phyloP scores from a whole-genome alignment of 2,888 invertebrate genomes.

The Thymelicus acteon region DNA sequence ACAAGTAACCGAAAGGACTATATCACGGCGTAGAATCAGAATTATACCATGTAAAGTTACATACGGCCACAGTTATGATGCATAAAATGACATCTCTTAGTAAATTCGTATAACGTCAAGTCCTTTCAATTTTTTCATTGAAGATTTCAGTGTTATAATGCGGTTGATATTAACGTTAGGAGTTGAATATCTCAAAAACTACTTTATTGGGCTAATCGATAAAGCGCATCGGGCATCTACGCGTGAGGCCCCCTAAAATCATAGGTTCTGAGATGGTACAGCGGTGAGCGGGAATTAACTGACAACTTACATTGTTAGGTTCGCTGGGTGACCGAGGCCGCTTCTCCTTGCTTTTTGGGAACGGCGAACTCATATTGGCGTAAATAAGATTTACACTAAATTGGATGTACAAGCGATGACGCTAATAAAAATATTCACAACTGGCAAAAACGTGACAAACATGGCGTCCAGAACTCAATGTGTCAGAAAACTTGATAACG shows the following conservation, averaged over 20 bases:
- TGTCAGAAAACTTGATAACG: constrained; percentile 52
- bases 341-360: constrained; percentile 62
- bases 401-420: constrained; percentile 42
- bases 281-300: constrained; percentile 66
- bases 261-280: constrained; percentile 43
- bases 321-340: constrained; percentile 58
- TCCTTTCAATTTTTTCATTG: too few relatives aligned
- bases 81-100: too few relatives aligned
- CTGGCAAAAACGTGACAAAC: constrained; percentile 81
- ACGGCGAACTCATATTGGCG: constrained; percentile 62
- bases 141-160: too few relatives aligned
- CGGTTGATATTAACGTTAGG: too few relatives aligned
- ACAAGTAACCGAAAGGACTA: too few relatives aligned
- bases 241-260: constrained; percentile 59
- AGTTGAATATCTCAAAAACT: neutral
- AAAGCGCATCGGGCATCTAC: constrained; percentile 47
- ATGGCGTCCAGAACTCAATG: constrained; percentile 69
- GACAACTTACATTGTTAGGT: constrained; percentile 67
- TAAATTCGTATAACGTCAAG: too few relatives aligned
- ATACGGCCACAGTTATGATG: too few relatives aligned
- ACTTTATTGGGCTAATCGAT: neutral
- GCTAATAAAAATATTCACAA: constrained; percentile 57
- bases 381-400: constrained; percentile 37
- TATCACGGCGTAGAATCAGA: too few relatives aligned
- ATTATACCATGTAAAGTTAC: too few relatives aligned